Conservation (phyloP, 2,888 invertebrate genomes). For the Dicyrtomina minuta region DNA sequence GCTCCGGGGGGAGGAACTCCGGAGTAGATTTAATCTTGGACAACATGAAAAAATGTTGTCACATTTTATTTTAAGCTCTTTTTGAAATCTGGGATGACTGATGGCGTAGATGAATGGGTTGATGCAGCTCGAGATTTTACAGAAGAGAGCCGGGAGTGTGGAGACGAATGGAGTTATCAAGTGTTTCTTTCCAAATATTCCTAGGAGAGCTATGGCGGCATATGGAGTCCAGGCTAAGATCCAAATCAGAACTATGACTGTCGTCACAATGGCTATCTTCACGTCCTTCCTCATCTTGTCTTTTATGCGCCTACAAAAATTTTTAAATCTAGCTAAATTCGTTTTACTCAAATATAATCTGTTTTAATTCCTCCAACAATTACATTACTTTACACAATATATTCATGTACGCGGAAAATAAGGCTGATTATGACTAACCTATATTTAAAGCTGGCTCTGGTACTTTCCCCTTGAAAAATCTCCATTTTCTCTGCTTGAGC, state of each 20-base stretch:
- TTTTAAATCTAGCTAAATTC: not conserved
- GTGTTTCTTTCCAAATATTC: conserved; percentile 67
- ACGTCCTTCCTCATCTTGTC: conserved; percentile 68
- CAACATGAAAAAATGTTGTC: not conserved
- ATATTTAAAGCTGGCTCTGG: conserved; percentile 20
- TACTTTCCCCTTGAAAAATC: conserved; percentile 13
- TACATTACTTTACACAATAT: not conserved
- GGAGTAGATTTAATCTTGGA: not conserved
- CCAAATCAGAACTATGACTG: conserved; percentile 71
- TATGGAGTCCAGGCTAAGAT: conserved; percentile 82
- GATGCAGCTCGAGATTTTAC: conserved; percentile 77
- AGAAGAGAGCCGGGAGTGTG: conserved; percentile 76
- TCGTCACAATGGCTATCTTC: conserved; percentile 68
- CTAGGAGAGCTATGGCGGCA: conserved; percentile 72
- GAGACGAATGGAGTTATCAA: conserved; percentile 69
- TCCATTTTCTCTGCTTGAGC: conserved; percentile 60
- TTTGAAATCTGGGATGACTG: conserved; percentile 74
- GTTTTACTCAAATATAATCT: not conserved
- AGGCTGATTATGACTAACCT: conserved; percentile 5
- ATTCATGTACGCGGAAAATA: conserved; percentile 2
- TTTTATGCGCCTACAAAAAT: conserved; percentile 63
- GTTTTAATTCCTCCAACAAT: not conserved
- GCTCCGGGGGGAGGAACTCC: not conserved
- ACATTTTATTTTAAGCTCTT: conserved; percentile 63
- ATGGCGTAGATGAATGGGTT: conserved; percentile 79